These are phyloP conservation scores for Eumerus sabulonum DNA, from an alignment of 2,888 invertebrate species.

Conservation along the genomic window DNA sequence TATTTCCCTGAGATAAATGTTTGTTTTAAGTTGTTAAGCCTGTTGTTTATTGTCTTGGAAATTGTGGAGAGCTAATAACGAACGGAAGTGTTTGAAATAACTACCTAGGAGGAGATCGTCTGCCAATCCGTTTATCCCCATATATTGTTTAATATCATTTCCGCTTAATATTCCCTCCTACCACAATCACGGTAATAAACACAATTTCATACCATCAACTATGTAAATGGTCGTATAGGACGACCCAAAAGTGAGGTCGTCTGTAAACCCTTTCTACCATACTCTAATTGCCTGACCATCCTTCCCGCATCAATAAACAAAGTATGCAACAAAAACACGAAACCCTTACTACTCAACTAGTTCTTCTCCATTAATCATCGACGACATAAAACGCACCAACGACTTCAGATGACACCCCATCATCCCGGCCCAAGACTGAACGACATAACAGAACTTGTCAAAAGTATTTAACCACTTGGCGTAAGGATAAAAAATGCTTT, in stretches of 20 bases:
- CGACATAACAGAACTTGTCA: constrained; percentile 36
- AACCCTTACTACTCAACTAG: constrained; percentile 1
- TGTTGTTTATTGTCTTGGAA: too few species aligned
- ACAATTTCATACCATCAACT: too few species aligned
- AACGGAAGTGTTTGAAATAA: too few species aligned
- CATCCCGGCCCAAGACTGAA: constrained; percentile 8
- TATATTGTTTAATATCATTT: too few species aligned
- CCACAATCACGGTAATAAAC: too few species aligned
- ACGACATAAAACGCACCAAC: constrained; percentile 45
- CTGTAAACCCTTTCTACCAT: constrained; percentile 33
- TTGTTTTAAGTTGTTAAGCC: too few species aligned
- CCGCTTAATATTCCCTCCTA: too few species aligned
- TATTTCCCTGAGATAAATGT: too few species aligned
- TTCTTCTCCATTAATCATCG: constrained; percentile 53
- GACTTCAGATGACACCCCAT: constrained; percentile 30
- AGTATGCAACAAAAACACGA: constrained; percentile 6
- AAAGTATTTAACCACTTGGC: constrained; percentile 65
- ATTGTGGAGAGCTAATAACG: too few species aligned
- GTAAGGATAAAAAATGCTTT: constrained; percentile 48
- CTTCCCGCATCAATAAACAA: constrained; percentile 36
- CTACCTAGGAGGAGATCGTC: too few species aligned
- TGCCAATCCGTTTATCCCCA: too few species aligned
- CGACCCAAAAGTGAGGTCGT: constrained; percentile 5
- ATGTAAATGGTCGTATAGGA: neutral
- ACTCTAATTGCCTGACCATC: constrained; percentile 56